Conservation (phyloP, 2,113 vertebrate genomes). For the Cyanocitta stelleri region DNA sequence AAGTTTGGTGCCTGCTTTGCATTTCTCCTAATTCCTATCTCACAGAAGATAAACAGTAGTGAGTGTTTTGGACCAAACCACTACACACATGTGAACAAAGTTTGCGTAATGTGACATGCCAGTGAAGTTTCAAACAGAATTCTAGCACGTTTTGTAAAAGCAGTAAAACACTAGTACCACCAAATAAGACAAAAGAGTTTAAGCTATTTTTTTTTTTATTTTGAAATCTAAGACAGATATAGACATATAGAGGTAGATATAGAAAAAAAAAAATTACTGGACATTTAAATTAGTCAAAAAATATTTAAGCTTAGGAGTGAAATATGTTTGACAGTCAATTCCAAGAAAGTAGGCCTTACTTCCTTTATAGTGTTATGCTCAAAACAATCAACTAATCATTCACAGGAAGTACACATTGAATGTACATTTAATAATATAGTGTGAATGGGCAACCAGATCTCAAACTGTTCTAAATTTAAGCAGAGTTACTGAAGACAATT, state of each 20-base stretch:
- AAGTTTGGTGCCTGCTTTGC: too few species aligned
- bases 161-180: not conserved
- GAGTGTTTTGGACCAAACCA: too few species aligned
- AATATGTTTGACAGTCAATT: not conserved
- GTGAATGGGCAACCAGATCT: not conserved
- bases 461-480: not conserved
- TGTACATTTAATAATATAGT: not conserved
- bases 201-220: not conserved
- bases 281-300: not conserved
- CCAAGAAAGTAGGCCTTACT: not conserved
- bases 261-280: not conserved
- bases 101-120: not conserved
- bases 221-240: not conserved
- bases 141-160: not conserved
- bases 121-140: not conserved
- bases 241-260: not conserved
- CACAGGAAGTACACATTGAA: not conserved
- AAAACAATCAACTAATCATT: not conserved
- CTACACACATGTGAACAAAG: not conserved
- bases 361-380: not conserved
- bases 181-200: not conserved
- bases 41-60: too few species aligned
- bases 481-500: not conserved
- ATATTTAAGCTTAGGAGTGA: not conserved
- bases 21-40: too few species aligned